Percentiles rank a stretch among this genome's conserved stretches.
phyloP scores from a whole-genome alignment of 2,888 invertebrate species.

The Ditula angustiorana region DNA sequence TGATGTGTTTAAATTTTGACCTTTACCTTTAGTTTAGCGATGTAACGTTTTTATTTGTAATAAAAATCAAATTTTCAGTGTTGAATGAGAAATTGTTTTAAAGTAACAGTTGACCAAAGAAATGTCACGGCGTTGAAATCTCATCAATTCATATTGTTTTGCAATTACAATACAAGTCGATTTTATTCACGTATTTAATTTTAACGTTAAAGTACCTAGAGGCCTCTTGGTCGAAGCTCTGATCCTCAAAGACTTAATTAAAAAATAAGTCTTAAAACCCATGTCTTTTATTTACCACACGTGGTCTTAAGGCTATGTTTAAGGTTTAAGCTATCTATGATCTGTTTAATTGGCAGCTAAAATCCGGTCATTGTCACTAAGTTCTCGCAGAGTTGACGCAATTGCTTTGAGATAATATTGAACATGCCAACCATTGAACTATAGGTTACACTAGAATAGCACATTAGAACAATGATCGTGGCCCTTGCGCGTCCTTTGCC shows the following conservation, averaged over 20 bases:
- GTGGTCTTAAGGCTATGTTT: too few relatives aligned
- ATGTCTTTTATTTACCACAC: constrained; percentile 44
- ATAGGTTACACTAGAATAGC: too few relatives aligned
- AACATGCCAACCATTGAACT: too few relatives aligned
- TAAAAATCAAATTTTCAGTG: constrained; percentile 21
- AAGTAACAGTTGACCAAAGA: constrained; percentile 18
- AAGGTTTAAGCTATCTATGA: too few relatives aligned
- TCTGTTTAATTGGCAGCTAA: too few relatives aligned
- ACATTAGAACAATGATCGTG: too few relatives aligned
- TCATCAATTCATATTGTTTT: constrained; percentile 12
- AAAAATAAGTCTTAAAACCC: constrained; percentile 39
- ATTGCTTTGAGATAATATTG: too few relatives aligned
- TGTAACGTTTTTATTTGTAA: constrained; percentile 35
- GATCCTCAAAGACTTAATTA: constrained; percentile 45
- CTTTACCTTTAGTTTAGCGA: constrained; percentile 34
- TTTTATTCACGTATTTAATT: constrained; percentile 34
- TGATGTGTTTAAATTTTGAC: constrained; percentile 32
- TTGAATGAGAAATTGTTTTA: constrained; percentile 21
- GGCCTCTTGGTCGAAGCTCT: constrained; percentile 43
- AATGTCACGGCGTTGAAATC: constrained; percentile 11
- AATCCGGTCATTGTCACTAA: too few relatives aligned
- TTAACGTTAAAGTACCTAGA: constrained; percentile 41
- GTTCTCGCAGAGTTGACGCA: too few relatives aligned
- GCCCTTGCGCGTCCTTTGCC: too few relatives aligned
- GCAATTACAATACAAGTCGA: constrained; percentile 6